Evolutionary conservation across 2,797 vertebrate species (phyloP).

Genomic region (Argyrosomus regius): DNA sequence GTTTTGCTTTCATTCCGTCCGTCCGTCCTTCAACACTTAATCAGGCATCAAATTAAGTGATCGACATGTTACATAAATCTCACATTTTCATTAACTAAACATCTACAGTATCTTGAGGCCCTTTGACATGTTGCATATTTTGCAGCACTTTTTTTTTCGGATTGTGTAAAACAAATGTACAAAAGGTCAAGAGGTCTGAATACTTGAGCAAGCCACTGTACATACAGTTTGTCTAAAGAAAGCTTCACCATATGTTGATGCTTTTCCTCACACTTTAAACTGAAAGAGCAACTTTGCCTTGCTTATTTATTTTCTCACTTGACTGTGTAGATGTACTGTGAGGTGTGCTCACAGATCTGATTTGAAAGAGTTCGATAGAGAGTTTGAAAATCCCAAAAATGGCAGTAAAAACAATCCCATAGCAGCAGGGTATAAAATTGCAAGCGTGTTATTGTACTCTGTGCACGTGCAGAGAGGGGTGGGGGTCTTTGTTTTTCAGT

Average conservation of each 20-base stretch:
- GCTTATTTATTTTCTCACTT: neutral
- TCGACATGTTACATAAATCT: slow-evolving; percentile 24
- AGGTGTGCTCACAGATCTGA: neutral
- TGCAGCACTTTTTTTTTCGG: neutral
- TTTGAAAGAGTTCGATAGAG: neutral
- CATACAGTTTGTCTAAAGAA: slow-evolving; percentile 22
- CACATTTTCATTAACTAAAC: slow-evolving; percentile 31
- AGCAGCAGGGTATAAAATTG: neutral
- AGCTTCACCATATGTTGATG: slow-evolving; percentile 28
- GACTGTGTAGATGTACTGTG: no score
- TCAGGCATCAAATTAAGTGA: slow-evolving; percentile 30
- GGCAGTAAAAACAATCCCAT: neutral
- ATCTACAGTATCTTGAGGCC: slow-evolving; percentile 30
- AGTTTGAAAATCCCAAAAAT: neutral
- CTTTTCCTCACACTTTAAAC: slow-evolving; percentile 24
- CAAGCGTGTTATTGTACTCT: neutral
- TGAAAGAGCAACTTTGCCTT: slow-evolving; percentile 16
- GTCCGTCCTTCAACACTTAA: slow-evolving; percentile 10
- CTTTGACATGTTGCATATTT: slow-evolving; percentile 48
- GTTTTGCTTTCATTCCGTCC: slow-evolving; percentile 1
- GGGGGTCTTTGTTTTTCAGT: neutral
- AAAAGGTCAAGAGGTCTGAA: slow-evolving; percentile 62
- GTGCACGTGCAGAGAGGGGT: neutral
- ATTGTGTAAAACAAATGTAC: slow-evolving; percentile 35
- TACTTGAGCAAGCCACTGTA: slow-evolving; percentile 14